Percentiles rank a stretch among this genome's conserved stretches.
These are phyloP conservation scores for Mesocricetus auratus DNA, from an alignment of 2,113 vertebrate genomes.

Conservation along the genomic window DNA sequence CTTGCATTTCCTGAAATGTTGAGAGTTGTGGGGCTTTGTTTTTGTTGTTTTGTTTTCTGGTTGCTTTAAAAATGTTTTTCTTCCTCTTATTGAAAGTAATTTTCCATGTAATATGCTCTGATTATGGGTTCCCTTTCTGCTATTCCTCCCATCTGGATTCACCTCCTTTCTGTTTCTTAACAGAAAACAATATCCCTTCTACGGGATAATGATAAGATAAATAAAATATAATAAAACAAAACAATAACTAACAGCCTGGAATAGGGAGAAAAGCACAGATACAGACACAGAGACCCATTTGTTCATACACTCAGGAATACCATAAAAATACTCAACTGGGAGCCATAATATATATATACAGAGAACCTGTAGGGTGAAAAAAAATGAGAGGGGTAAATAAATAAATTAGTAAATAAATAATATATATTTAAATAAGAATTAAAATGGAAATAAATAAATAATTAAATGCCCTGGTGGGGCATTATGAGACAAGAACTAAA, in stretches of 20 bases:
- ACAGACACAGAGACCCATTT: background rate
- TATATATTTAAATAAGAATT: background rate
- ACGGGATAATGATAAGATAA: background rate
- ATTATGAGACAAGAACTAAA: background rate
- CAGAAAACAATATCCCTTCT: background rate
- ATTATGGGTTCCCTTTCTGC: background rate
- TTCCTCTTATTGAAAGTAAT: background rate
- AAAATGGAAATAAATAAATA: background rate
- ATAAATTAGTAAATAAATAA: background rate
- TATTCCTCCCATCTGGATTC: background rate
- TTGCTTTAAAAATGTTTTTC: background rate
- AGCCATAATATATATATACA: background rate
- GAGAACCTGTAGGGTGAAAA: background rate
- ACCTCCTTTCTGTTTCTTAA: background rate
- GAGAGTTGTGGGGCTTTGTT: background rate
- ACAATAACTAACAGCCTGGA: background rate
- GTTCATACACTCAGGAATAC: background rate
- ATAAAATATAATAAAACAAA: background rate
- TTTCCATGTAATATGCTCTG: background rate
- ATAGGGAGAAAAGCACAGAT: background rate
- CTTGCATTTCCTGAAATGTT: slow-evolving; percentile 19
- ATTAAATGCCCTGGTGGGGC: background rate
- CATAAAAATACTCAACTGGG: background rate
- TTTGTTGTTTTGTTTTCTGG: background rate
- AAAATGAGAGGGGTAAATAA: background rate